phyloP scores from a whole-genome alignment of 2,888 invertebrate genomes.

The Eristalis intricaria region DNA sequence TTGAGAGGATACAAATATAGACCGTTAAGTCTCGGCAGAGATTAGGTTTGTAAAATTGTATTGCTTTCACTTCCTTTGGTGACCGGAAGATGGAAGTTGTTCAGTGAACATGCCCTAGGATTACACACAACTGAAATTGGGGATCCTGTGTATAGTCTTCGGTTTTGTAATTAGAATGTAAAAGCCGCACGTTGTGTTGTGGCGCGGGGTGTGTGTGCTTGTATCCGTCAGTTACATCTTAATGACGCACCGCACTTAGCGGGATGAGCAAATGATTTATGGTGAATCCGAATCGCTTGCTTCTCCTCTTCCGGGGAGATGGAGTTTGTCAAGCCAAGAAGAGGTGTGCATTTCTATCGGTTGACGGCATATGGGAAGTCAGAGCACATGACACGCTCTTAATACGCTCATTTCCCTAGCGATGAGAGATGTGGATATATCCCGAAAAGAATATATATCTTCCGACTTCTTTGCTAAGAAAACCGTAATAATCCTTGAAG shows the following conservation, averaged over 20 bases:
- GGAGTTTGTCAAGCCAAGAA: neutral
- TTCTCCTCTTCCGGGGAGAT: neutral
- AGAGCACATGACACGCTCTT: neutral
- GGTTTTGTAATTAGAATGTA: conserved; percentile 1
- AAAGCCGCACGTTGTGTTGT: neutral
- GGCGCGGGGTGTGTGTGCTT: neutral
- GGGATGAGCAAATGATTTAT: neutral
- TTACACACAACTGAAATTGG: neutral
- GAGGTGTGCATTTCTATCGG: neutral
- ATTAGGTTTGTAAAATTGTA: neutral
- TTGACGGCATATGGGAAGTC: neutral
- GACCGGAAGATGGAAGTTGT: neutral
- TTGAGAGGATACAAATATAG: neutral
- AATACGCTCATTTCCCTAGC: no score
- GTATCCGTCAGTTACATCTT: neutral
- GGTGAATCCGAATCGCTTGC: neutral
- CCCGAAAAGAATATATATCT: no score
- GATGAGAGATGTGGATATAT: no score
- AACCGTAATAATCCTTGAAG: no score
- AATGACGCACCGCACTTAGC: neutral
- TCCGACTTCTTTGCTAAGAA: no score
- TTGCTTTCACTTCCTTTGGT: neutral
- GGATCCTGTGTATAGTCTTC: no score
- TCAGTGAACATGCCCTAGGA: neutral
- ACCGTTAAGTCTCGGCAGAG: conserved; percentile 2